phyloP scores from a whole-genome alignment of 2,888 invertebrate genomes.

The Eubasilissa splendida region DNA sequence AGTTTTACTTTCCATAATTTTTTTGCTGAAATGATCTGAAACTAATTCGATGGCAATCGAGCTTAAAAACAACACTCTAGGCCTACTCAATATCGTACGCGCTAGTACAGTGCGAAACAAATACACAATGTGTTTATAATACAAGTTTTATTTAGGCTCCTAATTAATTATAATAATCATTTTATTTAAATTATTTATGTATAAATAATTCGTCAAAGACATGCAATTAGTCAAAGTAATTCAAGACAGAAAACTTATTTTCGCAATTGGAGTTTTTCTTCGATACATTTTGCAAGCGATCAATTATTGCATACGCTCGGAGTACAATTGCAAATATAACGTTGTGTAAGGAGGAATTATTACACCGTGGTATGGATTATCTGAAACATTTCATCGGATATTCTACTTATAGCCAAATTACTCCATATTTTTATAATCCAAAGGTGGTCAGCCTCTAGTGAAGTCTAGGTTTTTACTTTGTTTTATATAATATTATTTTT shows the following conservation, averaged over 20 bases:
- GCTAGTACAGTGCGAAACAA: too few species aligned
- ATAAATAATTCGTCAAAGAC: constrained; percentile 40
- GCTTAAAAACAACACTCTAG: too few species aligned
- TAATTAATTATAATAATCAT: too few species aligned
- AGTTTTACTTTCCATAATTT: too few species aligned
- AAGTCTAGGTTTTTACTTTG: background rate
- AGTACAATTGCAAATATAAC: background rate
- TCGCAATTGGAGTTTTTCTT: constrained; percentile 34
- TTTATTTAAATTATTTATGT: too few species aligned
- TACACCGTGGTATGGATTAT: constrained; percentile 32
- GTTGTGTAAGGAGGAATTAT: constrained; percentile 7
- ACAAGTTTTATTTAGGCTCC: too few species aligned
- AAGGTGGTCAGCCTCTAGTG: background rate
- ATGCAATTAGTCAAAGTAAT: constrained; percentile 44
- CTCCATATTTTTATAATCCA: background rate
- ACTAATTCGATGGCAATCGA: too few species aligned
- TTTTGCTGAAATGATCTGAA: too few species aligned
- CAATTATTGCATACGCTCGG: constrained; percentile 18
- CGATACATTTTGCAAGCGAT: constrained; percentile 47
- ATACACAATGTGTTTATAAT: too few species aligned
- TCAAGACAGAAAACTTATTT: constrained; percentile 34
- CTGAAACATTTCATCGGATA: background rate
- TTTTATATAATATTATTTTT: background rate
- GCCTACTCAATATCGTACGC: too few species aligned
- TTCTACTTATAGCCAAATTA: background rate